Conservation (phyloP, 1,140 invertebrate genomes). For the Hyphantria cunea region DNA sequence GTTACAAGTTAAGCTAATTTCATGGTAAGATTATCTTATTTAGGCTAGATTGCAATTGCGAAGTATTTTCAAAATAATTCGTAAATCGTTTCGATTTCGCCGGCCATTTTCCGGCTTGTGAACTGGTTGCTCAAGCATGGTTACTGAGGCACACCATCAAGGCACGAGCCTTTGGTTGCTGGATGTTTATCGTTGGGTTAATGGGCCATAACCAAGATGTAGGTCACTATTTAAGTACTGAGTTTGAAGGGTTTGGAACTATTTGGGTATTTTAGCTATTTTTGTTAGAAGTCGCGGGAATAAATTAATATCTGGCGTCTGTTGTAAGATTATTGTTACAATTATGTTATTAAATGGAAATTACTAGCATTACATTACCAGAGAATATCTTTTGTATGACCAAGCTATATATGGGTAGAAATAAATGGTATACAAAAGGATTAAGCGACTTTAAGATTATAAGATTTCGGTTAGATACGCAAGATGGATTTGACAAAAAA, state of each 20-base stretch:
- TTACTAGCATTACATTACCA: too few species aligned
- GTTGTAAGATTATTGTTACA: too few species aligned
- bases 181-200: neutral
- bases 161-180: constrained; percentile 25
- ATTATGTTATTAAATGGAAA: too few species aligned
- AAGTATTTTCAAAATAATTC: constrained; percentile 7
- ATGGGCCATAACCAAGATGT: neutral
- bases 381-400: too few species aligned
- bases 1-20: neutral
- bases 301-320: too few species aligned
- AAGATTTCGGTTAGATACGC: too few species aligned
- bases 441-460: too few species aligned
- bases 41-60: neutral
- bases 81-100: constrained; percentile 40
- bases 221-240: neutral
- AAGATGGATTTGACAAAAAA: too few species aligned
- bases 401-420: too few species aligned
- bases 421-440: too few species aligned
- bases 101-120: constrained; percentile 53
- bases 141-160: constrained; percentile 44
- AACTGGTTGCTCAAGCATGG: constrained; percentile 43
- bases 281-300: too few species aligned
- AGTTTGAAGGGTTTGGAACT: neutral
- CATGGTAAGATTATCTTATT: neutral
- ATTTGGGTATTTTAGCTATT: neutral